Base-by-base conservation (phyloP, 2,888 invertebrate genomes). In the Platycheirus albimanus region DNA sequence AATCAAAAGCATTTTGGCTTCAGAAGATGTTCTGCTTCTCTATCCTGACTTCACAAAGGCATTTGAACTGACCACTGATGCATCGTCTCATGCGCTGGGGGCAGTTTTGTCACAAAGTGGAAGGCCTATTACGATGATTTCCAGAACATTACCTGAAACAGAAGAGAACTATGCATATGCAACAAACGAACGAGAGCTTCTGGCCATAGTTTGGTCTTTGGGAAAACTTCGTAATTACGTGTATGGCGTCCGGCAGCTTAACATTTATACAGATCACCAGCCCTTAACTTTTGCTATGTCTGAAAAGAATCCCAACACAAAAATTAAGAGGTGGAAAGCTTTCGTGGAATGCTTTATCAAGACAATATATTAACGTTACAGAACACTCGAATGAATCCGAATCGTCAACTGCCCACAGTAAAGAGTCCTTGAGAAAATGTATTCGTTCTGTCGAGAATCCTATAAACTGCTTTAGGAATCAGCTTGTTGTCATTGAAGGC, bases 151-250 rank as follows among this genome's bases (percentile, higher is more conserved):
- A 15, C 69, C 78, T 4, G 38, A 7, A n/a, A 52, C 64, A 3
- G 76, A 83, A 51, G 56, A 79, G 47, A 61, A 45, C 38, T n/a
- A n/a, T n/a, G n/a, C n/a, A n/a, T 78, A 88, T 43, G 85, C 86
- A 1, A 86, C 87, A 0, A 87, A 88, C 17, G 88, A 90, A 70
- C 88, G 89, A 41, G 88, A 90, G 85, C 58, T 90, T 1, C 54
- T 89, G 30, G 86, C 87, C 0, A 88, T 90, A 7, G 86, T 89
- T 0, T 89, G 88, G 88, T 88, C 88, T 0, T 76, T 86, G 1
- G 88, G 89, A 80, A 87, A 88, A 43, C 88, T 90, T n/a, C 64
- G 89, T 13, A 88, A 88, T 5, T 89, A 89, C 47, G 20, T 90
- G 3, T 89, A 88, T 33, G 89, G 89, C 1, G 85, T 85, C 30